Percentiles rank a stretch among this genome's conserved stretches.
Conservation (phyloP, 2,113 vertebrate species). For the Prunella himalayana region DNA sequence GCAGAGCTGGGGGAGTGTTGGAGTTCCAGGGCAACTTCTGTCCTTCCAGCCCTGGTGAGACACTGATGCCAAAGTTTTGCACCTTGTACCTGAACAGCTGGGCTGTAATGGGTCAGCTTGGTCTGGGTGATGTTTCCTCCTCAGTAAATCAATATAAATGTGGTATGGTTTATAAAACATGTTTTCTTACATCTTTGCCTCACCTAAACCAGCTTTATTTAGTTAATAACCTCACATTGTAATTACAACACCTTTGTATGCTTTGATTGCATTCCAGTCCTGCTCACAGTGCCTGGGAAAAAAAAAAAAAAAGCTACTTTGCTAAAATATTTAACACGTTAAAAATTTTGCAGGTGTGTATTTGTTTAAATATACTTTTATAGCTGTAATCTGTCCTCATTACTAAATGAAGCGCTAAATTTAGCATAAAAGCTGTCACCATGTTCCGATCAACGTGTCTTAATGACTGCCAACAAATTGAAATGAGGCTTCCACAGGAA, state of each 20-base stretch:
- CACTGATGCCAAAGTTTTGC: no score
- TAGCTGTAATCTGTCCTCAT: not conserved
- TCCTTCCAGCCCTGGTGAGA: not conserved
- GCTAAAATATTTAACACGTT: not conserved
- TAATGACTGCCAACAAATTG: constrained; percentile 21
- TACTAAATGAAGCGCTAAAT: constrained; percentile 24
- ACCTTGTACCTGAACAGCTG: fast-evolving
- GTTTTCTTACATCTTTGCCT: not conserved
- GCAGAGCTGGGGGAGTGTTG: fast-evolving
- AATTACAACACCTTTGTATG: not conserved
- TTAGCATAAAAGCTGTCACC: constrained; percentile 19
- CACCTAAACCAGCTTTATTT: not conserved
- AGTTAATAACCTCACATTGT: not conserved
- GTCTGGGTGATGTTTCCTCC: not conserved
- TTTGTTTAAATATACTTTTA: constrained; percentile 18
- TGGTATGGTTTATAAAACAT: not conserved
- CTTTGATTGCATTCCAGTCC: not conserved
- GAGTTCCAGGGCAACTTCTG: not conserved
- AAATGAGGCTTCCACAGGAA: not conserved
- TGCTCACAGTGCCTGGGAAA: not conserved
- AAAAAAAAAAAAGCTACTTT: not conserved
- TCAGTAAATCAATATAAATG: not conserved
- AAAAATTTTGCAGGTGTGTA: not conserved
- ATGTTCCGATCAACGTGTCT: not conserved
- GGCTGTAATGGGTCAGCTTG: fast-evolving